Percentiles rank a stretch among this genome's conserved stretches.
Evolutionary conservation across 30 jellyfish, hydroid and myxozoan species (phyloP).

Genomic region (Aurelia aurita): DNA sequence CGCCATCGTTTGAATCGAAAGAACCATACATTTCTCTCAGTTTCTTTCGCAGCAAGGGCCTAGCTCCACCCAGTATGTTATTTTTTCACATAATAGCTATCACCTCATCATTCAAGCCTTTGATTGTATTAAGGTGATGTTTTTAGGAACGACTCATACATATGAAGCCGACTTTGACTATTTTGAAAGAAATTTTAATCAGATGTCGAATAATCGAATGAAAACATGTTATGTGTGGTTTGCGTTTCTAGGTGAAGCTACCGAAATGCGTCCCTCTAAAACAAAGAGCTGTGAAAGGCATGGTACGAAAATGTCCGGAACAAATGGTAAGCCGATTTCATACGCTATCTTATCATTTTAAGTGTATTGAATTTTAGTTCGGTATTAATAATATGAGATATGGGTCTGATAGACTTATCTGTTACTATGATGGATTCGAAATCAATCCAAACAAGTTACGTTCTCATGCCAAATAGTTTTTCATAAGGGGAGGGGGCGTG

Average conservation of each 20-base stretch:
- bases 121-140: neutral
- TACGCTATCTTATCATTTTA: neutral
- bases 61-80: too few species aligned
- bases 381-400: neutral
- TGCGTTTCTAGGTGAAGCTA: constrained; percentile 73
- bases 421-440: neutral
- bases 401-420: neutral
- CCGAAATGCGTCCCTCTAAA: constrained; percentile 79
- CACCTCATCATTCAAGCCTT: neutral
- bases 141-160: too few species aligned
- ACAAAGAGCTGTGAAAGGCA: constrained; percentile 80
- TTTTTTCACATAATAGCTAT: too few species aligned
- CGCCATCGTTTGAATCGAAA: too few species aligned
- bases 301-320: constrained; percentile 81
- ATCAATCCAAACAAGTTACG: neutral
- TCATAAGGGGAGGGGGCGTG: too few species aligned
- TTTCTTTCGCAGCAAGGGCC: too few species aligned
- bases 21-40: too few species aligned
- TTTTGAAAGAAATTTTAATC: neutral
- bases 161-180: neutral
- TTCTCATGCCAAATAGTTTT: too few species aligned
- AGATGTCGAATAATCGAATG: neutral
- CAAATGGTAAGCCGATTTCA: constrained; percentile 71
- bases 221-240: constrained; percentile 5
- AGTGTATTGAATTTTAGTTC: neutral